Base-by-base conservation (phyloP, 2,113 vertebrate species). In the Glaucomys volans region DNA sequence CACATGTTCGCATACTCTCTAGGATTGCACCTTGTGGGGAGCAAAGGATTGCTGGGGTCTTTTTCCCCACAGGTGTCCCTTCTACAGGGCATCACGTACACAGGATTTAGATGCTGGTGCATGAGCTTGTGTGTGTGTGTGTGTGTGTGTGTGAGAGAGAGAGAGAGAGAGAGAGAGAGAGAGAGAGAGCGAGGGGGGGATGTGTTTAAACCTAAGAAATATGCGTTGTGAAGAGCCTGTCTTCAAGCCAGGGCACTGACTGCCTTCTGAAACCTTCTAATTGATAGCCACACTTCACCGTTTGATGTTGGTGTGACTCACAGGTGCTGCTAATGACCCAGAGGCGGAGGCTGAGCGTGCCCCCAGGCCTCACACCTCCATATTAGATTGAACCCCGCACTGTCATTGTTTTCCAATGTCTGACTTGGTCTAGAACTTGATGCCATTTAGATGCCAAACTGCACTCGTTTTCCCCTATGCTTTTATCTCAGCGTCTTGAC, bases 381-480 rank as follows among this genome's bases (percentile, higher is more conserved):
- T 5, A 6, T 37, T 50, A 72, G 28, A 66, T 28, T 44, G 57
- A 89, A 22, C 14, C 28, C 13, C 0, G n/a, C 28, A 12, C 20
- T 18, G 10, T 35, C 40, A 24, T 93, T 57, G 66, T 66, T 97
- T 96, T 71, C 76, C 40, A 37, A 64, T 67, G 40, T 88, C 91
- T 54, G 24, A 14, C 81, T 91, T 74, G 12, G 0, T 42, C 77
- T 81, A 75, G 42, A 87, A 32, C 79, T 5, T 81, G 16, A 62
- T 50, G 67, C 85, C 88, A 35, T 80, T 52, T 87, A 88, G 52
- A 79, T 44, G 35, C 72, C 81, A 52, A 81, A 2, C n/a, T 37
- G 26, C 0, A 1, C 37, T 50, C 8, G 24, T 67, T 83, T 83
- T 71, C 42, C 24, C 37, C 42, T 44, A 6, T 6, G 35, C 47